phyloP scores from a whole-genome alignment of 2,888 invertebrate species.

The Eretmocerus hayati region DNA sequence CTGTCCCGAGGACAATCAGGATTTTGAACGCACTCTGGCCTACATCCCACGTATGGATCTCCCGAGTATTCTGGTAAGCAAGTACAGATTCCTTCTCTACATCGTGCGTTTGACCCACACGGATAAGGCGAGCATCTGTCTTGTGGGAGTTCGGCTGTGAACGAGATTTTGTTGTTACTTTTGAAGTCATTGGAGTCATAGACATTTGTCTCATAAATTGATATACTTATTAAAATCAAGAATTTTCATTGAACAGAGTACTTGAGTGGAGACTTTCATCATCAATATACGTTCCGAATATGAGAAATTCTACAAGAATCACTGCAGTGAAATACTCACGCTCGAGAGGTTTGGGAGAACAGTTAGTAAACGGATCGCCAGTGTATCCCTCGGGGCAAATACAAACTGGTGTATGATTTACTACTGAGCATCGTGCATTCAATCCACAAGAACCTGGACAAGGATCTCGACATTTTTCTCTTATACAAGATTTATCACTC shows the following conservation, averaged over 20 bases:
- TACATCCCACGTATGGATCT: constrained; percentile 49
- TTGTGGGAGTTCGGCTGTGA: constrained; percentile 57
- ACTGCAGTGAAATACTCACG: constrained; percentile 36
- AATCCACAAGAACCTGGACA: constrained; percentile 64
- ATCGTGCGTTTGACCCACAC: constrained; percentile 63
- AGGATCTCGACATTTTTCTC: constrained; percentile 72
- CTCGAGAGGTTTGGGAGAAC: constrained; percentile 51
- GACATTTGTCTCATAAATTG: background rate
- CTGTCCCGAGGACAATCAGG: constrained; percentile 44
- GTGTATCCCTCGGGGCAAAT: constrained; percentile 56
- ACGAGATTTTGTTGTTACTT: constrained; percentile 53
- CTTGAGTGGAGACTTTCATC: too few species aligned
- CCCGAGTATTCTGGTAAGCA: constrained; percentile 59
- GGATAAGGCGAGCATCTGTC: constrained; percentile 65
- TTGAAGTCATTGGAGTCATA: background rate
- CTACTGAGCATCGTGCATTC: constrained; percentile 57
- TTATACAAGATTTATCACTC: constrained; percentile 64
- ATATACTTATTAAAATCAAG: too few species aligned
- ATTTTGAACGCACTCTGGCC: constrained; percentile 47
- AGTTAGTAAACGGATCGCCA: constrained; percentile 56
- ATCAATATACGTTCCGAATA: too few species aligned
- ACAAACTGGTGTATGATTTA: constrained; percentile 65
- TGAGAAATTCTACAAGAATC: too few species aligned
- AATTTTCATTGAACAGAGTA: too few species aligned
- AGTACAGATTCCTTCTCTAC: constrained; percentile 55